Evolutionary conservation across 2,113 vertebrate species (phyloP).

Genomic region (Zosterops pallidus): DNA sequence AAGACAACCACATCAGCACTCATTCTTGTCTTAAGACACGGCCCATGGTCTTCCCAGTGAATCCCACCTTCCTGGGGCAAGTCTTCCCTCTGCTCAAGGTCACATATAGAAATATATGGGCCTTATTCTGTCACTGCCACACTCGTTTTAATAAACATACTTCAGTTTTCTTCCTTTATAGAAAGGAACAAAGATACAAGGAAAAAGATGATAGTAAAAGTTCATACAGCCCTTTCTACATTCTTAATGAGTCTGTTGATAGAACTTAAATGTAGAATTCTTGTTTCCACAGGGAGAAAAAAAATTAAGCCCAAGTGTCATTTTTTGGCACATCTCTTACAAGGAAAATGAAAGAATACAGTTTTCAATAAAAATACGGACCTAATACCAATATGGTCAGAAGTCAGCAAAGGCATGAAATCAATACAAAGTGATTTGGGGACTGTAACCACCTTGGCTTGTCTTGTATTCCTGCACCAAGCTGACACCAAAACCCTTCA

Average conservation of each 20-base stretch:
- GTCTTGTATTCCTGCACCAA: neutral
- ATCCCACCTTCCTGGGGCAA: neutral
- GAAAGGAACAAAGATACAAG: neutral
- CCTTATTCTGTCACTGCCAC: neutral
- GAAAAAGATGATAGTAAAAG: neutral
- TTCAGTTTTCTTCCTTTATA: neutral
- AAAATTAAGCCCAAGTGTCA: rapidly evolving
- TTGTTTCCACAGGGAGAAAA: neutral
- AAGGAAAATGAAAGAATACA: neutral
- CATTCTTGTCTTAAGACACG: neutral
- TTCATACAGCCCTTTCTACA: neutral
- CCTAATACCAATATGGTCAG: too few relatives aligned
- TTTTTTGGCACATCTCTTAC: too few relatives aligned
- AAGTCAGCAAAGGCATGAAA: neutral
- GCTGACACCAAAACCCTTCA: rapidly evolving
- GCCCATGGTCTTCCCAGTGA: neutral
- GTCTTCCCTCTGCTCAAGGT: neutral
- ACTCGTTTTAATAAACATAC: neutral
- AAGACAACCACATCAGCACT: neutral
- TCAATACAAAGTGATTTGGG: rapidly evolving
- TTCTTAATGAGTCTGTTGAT: neutral
- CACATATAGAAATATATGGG: neutral
- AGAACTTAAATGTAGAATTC: neutral
- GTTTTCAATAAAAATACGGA: neutral
- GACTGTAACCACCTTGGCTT: rapidly evolving